Evolutionary conservation across 2,113 vertebrate genomes (phyloP).

Genomic region (Takifugu flavidus): DNA sequence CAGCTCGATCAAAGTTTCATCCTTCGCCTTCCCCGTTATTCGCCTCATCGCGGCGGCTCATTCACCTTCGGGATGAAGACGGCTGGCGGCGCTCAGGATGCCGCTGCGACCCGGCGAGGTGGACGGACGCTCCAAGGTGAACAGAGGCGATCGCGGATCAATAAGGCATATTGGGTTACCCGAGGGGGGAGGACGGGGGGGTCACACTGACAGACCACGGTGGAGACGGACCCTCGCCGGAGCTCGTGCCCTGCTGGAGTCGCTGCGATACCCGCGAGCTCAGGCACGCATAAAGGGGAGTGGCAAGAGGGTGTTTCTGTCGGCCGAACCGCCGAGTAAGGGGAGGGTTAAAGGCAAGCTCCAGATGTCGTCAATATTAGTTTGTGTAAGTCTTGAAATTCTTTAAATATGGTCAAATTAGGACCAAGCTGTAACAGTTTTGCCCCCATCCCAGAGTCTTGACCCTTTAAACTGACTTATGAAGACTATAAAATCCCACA

Average conservation of each 20-base stretch:
- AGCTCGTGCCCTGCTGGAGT: conserved; percentile 19
- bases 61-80: conserved; percentile 19
- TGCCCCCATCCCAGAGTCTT: too few species aligned
- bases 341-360: too few species aligned
- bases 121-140: conserved; percentile 1
- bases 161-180: conserved; percentile 1
- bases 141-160: background rate
- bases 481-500: too few species aligned
- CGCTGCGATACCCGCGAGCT: conserved; percentile 2
- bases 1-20: conserved; percentile 77
- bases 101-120: background rate
- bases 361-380: too few species aligned
- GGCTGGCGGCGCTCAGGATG: conserved; percentile 15
- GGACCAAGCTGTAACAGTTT: too few species aligned
- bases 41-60: conserved; percentile 61
- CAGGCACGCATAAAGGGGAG: conserved; percentile 58
- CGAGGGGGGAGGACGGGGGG: too few species aligned
- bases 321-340: too few species aligned
- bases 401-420: too few species aligned
- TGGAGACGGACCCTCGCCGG: background rate
- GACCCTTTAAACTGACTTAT: too few species aligned
- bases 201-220: background rate
- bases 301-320: conserved; percentile 8
- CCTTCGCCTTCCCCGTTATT: conserved; percentile 71
- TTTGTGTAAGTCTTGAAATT: too few species aligned